Percentiles rank a stretch among this genome's conserved stretches.
phyloP scores from a whole-genome alignment of 2,888 invertebrate species.

The Hipparchia semele region DNA sequence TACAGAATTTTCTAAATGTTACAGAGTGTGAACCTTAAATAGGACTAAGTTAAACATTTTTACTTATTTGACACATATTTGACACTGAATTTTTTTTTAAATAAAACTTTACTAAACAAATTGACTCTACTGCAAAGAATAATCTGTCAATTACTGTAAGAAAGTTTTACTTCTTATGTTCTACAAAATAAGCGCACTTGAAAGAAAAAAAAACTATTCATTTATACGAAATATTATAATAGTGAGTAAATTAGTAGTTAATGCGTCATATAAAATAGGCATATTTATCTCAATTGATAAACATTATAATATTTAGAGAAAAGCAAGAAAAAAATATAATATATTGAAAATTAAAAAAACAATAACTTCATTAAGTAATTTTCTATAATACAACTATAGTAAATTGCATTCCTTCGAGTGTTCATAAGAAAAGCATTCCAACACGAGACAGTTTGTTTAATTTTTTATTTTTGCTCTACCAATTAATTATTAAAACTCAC shows the following conservation, averaged over 20 bases:
- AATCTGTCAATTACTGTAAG: too few relatives aligned
- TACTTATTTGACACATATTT: too few relatives aligned
- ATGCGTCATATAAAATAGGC: background rate
- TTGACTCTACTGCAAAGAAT: background rate
- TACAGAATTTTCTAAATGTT: background rate
- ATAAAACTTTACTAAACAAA: background rate
- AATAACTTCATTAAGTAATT: background rate
- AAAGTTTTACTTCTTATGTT: background rate
- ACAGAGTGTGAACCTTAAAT: background rate
- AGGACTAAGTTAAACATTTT: background rate
- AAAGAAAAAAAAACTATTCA: background rate
- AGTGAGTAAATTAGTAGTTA: background rate
- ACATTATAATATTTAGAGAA: background rate
- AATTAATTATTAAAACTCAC: slow-evolving; percentile 20
- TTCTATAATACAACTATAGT: background rate
- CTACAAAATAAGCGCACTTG: background rate
- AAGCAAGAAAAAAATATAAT: slow-evolving; percentile 2
- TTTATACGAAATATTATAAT: background rate
- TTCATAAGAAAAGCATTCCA: slow-evolving; percentile 44
- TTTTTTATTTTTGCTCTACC: slow-evolving; percentile 11
- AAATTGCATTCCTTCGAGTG: slow-evolving; percentile 14
- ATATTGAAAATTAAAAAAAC: background rate
- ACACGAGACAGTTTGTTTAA: slow-evolving; percentile 71
- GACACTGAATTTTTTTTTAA: too few relatives aligned
- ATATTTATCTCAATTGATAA: background rate